Base-by-base conservation (phyloP, 2,113 vertebrate genomes). In the Hirundichthys speculiger region DNA sequence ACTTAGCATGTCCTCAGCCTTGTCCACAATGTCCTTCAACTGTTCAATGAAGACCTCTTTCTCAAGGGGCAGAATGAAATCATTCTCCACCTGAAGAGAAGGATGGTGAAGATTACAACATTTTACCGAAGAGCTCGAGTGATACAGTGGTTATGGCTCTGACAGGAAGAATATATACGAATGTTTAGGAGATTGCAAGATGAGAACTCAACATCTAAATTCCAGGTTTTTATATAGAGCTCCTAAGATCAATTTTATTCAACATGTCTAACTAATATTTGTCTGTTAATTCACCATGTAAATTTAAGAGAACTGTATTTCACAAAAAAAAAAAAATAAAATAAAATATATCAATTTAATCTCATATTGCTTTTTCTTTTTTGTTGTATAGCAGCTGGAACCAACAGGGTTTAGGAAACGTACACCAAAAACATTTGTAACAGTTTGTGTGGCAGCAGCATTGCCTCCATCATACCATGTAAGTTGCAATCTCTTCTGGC, bases 21-120 rank as follows among this genome's bases (percentile, higher is more conserved):
- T 99, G 88, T 99, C 98, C 75, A 99, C 96, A 10, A 99, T 96
- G 61, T 99, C 98, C 79, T 98, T 99, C 90, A 99, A 94, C 84
- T 98, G 98, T 67, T 99, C 97, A 3, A 99, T 99, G 58, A 99
- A 99, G 0, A 93, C 93, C 80, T 99, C 98, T 69, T 96, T 96
- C 80, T 99, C 98, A 1, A 93, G 86, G 11, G 87, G 95, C 75
- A 99, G 79, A 88, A 99, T 99, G 86, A 99, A 99, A 85, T 96
- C 96, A 10, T 99, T 98, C 75, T 97, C 96, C 64, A 99, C 96
- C 98, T 99, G 38, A 74, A 56, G 15, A 10, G 10, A 41, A 40
- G 1, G 0, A 57, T 2, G 1, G 14, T 20, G 43, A 54, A 12
- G 72, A 34, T n/a, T 38, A 10, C 38, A 22, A 46, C 8, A 5